Base-by-base conservation (phyloP, 1,140 invertebrate species). In the Panonychus citri region DNA sequence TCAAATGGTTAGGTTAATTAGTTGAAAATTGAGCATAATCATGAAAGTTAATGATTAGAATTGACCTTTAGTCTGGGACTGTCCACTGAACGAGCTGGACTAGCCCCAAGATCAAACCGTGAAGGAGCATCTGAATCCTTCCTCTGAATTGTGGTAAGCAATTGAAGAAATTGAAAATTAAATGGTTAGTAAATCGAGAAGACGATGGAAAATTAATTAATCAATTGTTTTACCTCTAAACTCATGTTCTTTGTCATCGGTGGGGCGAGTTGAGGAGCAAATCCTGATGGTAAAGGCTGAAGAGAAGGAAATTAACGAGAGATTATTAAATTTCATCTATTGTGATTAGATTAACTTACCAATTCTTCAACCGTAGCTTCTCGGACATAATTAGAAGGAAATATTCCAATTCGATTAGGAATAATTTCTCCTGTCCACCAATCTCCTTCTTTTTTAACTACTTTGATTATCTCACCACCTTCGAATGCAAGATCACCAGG, bases 391-490 rank as follows among this genome's bases (percentile, higher is more conserved):
- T 34, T 53, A 25, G 28, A 37, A 15, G 94, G 94, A 70, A 98
- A 98, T 59, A 97, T 90, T 24, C 94, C 94, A 15, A 75, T 77
- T 59, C 79, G 78, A 46, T 51, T 42, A 24, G 27, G 19, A n/a
- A 8, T 17, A 62, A 93, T 80, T 52, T 76, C 77, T 39, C 94
- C 94, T 12, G 89, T 94, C 93, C 93, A 97, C 93, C 93, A 97
- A 66, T 97, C 90, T 7, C 88, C 90, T 60, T 94, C 87, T 61
- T 84, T 81, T 61, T 89, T 81, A 4, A 77, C 76, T 1, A 94
- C 87, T 58, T 79, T 72, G 54, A 98, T 83, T 56, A 83, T 74
- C 68, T 97, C 91, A 1, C 89, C 89, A 55, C 81, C 82, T 62
- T 83, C 80, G 67, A 98, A 95, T 49, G 74, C 81, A 34, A 98